Evolutionary conservation across 2,888 invertebrate genomes (phyloP), one percentile per base, ranked within the genome.

Genomic region (Cataglyphis livida): DNA sequence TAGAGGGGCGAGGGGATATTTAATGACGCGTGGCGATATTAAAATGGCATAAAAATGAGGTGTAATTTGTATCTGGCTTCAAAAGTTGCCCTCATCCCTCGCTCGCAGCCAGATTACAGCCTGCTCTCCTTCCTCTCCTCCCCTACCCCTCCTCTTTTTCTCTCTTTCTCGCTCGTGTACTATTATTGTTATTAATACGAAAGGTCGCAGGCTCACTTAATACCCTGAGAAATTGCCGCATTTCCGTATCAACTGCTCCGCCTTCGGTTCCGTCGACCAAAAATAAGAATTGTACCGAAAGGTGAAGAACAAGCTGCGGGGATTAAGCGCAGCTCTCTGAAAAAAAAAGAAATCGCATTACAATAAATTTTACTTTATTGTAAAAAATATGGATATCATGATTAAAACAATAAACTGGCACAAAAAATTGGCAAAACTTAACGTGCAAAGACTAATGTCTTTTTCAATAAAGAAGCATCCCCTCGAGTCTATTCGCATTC

Each of bases 1-100:
- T 81, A 66, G 87, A 81, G 83, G 84, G 83, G 92, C 91, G 89
- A 81, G 90, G 92, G 92, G 92, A 93, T 92, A 94, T 92, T 94
- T 94, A 94, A 94, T 94, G 94, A 93, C 92, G 93, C 93, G 93
- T 94, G 92, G 93, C 92, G 93, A 94, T 94, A 94, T 94, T 94
- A 94, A 94, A 94, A 94, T 93, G 93, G 94, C 93, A 94, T 94
- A 94, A 94, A 94, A 94, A 94, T 94, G 94, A 94, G 94, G 92
- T 92, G 94, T 93, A 94, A 94, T 94, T 94, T 94, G 94, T 94
- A 94, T 94, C 92, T 91, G 91, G 91, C 91, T 92, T 94, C 91
- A 92, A 93, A 93, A 93, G 92, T 90, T 90, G 87, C 90, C 89
- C 87, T 70, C 88, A 86, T 85, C 88, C 90, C 73, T 88, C 78